Evolutionary conservation across 2,113 vertebrate genomes (phyloP).

Genomic region (Petroica traversi): DNA sequence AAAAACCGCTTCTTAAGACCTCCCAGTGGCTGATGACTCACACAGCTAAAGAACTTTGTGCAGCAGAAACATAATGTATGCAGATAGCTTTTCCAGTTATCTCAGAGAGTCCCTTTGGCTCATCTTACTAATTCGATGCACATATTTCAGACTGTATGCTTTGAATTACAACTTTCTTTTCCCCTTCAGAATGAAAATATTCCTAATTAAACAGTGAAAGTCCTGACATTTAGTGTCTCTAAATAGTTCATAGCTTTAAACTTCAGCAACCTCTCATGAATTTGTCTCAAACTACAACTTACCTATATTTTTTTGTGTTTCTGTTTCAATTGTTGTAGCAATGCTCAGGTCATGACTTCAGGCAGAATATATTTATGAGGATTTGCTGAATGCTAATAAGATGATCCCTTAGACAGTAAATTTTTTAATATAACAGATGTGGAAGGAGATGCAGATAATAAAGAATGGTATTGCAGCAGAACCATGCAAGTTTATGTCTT

Average conservation of each 20-base stretch:
- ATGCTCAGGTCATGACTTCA: background rate
- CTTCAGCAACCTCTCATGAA: background rate
- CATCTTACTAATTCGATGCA: background rate
- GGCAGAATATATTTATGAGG: background rate
- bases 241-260: background rate
- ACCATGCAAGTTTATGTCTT: background rate
- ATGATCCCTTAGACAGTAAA: background rate
- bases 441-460: background rate
- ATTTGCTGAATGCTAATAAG: background rate
- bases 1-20: background rate
- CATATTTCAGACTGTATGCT: background rate
- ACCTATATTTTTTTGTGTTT: background rate
- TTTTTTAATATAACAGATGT: background rate
- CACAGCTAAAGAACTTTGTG: background rate
- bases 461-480: background rate
- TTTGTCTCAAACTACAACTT: background rate
- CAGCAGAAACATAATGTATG: background rate
- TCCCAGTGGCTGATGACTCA: slow-evolving; percentile 29
- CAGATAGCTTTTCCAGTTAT: slow-evolving; percentile 7
- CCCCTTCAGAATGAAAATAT: background rate
- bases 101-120: background rate
- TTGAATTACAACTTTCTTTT: background rate
- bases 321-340: background rate
- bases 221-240: background rate
- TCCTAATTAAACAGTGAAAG: background rate